A percentile compares a stretch with the other conserved stretches of the same genome.
Evolutionary conservation across 2,888 invertebrate species (phyloP).

Genomic region (Congeria kusceri): DNA sequence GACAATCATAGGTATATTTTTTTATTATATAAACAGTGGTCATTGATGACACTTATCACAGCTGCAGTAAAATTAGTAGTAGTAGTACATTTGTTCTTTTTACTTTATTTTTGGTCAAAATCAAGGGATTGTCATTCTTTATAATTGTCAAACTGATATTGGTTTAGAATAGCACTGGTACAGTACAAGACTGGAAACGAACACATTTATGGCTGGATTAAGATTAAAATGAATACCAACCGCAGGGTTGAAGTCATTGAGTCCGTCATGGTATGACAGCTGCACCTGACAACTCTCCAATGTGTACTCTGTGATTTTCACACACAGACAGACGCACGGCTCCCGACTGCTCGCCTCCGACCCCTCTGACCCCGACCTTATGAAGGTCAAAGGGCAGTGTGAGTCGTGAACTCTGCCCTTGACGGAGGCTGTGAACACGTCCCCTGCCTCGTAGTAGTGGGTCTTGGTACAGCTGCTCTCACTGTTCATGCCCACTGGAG

Average conservation of each 20-base stretch:
- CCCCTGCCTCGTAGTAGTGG: constrained; percentile 65
- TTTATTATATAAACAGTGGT: too few relatives aligned
- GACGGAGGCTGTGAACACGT: constrained; percentile 61
- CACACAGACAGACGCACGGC: constrained; percentile 68
- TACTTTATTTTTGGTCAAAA: too few relatives aligned
- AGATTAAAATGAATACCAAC: too few relatives aligned
- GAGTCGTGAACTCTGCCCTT: constrained; percentile 54
- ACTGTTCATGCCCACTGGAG: constrained; percentile 63
- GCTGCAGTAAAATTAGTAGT: too few relatives aligned
- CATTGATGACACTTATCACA: too few relatives aligned
- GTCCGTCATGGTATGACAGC: constrained; percentile 70
- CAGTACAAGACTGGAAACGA: too few relatives aligned
- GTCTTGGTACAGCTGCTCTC: constrained; percentile 61
- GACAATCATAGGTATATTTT: too few relatives aligned
- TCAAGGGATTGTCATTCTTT: too few relatives aligned
- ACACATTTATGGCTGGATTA: too few relatives aligned
- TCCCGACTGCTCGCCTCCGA: constrained; percentile 42
- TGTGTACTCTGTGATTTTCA: constrained; percentile 61
- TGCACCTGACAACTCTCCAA: constrained; percentile 67
- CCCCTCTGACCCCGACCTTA: constrained; percentile 57
- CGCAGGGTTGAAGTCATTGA: constrained; percentile 63
- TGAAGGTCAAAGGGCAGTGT: constrained; percentile 65
- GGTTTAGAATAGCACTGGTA: too few relatives aligned
- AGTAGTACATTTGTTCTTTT: too few relatives aligned
- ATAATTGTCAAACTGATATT: too few relatives aligned